Evolutionary conservation across 2,113 vertebrate species (phyloP).

Genomic region (Lasiurus cinereus): DNA sequence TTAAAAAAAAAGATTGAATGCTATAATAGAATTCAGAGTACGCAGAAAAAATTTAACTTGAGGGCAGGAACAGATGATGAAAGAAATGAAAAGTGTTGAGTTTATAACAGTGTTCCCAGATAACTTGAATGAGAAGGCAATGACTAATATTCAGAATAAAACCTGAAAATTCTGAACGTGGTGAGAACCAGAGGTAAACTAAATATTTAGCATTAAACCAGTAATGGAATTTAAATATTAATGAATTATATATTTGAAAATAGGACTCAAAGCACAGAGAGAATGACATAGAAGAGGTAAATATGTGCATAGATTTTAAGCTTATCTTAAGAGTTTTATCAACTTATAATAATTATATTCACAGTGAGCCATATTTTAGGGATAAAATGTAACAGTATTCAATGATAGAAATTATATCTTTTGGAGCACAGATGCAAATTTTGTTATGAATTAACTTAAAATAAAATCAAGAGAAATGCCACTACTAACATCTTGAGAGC

Average conservation of each 20-base stretch:
- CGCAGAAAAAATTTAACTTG: background rate
- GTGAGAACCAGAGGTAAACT: background rate
- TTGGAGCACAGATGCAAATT: background rate
- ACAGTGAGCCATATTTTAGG: background rate
- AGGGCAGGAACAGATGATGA: background rate
- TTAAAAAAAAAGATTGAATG: background rate
- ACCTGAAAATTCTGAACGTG: background rate
- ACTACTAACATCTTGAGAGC: background rate
- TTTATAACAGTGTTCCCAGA: background rate
- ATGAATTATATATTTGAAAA: background rate
- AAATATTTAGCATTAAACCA: background rate
- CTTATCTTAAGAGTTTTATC: background rate
- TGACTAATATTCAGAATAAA: background rate
- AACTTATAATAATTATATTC: background rate
- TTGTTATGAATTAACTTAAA: background rate
- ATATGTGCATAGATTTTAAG: background rate
- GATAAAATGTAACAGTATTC: background rate
- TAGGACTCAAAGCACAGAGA: background rate
- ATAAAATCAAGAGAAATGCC: background rate
- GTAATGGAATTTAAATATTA: conserved; percentile 12
- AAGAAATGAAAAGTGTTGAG: background rate
- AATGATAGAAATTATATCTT: background rate
- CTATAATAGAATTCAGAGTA: background rate
- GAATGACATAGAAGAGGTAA: background rate
- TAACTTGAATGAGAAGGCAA: background rate